Evolutionary conservation across 2,113 vertebrate species (phyloP).

Genomic region (Aldabrachelys gigantea): DNA sequence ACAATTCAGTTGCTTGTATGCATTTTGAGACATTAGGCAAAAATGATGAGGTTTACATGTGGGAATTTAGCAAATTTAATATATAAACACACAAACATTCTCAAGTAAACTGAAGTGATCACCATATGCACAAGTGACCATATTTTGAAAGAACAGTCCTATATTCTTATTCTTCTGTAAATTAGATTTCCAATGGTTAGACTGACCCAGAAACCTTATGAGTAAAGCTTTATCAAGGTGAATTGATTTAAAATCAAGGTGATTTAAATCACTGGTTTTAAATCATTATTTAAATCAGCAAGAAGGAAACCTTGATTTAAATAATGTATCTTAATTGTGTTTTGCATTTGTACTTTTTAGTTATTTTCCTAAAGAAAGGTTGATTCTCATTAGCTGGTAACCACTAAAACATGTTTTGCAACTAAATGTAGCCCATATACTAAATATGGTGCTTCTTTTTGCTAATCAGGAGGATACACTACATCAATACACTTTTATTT

Average conservation of each 20-base stretch:
- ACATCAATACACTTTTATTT: background rate
- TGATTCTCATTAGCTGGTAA: background rate
- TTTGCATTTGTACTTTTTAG: background rate
- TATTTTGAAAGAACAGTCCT: background rate
- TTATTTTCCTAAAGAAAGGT: background rate
- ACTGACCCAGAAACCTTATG: background rate
- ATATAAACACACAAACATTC: background rate
- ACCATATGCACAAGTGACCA: background rate
- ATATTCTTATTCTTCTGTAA: background rate
- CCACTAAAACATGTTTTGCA: background rate
- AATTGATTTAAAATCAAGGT: background rate
- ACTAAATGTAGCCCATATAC: background rate
- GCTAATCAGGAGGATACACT: background rate
- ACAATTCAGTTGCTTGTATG: background rate
- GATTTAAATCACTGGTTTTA: background rate
- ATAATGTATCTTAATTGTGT: background rate
- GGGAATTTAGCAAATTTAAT: background rate
- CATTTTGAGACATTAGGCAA: background rate
- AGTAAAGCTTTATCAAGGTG: background rate
- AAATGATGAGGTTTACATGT: background rate
- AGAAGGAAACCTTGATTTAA: background rate
- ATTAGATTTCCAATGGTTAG: background rate
- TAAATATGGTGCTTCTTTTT: background rate
- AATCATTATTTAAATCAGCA: background rate
- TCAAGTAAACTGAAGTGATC: background rate